Percentiles rank a stretch among this genome's conserved stretches.
Conservation (phyloP, 2,888 invertebrate genomes). For the Idaea dimidiata region DNA sequence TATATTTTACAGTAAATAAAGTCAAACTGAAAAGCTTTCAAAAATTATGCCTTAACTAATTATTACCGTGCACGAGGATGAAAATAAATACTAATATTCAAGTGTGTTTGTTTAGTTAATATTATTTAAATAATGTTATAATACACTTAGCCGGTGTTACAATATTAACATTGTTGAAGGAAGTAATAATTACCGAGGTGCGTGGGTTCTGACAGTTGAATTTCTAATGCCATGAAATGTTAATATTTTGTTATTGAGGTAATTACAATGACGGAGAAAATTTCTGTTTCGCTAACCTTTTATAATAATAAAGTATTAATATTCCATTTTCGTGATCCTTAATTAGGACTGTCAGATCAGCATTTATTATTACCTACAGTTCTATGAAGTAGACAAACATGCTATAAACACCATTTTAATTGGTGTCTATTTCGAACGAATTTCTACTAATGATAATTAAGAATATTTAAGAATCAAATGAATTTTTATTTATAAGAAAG, state of each 20-base stretch:
- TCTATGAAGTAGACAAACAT: not conserved
- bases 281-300: not conserved
- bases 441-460: no score
- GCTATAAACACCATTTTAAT: not conserved
- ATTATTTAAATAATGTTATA: no score
- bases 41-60: no score
- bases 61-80: no score
- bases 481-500: no score
- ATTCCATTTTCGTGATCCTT: not conserved
- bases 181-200: not conserved
- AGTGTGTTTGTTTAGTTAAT: no score
- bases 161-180: not conserved
- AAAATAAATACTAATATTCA: no score
- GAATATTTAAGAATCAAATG: no score
- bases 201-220: not conserved
- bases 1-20: no score
- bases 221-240: not conserved
- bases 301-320: not conserved
- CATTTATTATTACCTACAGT: not conserved
- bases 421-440: not conserved
- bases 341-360: not conserved
- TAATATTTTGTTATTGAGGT: not conserved
- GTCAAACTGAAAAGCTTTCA: no score
- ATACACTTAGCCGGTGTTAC: not conserved
- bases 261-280: not conserved